Conservation (phyloP, 2,113 vertebrate genomes). For the Sander vitreus region DNA sequence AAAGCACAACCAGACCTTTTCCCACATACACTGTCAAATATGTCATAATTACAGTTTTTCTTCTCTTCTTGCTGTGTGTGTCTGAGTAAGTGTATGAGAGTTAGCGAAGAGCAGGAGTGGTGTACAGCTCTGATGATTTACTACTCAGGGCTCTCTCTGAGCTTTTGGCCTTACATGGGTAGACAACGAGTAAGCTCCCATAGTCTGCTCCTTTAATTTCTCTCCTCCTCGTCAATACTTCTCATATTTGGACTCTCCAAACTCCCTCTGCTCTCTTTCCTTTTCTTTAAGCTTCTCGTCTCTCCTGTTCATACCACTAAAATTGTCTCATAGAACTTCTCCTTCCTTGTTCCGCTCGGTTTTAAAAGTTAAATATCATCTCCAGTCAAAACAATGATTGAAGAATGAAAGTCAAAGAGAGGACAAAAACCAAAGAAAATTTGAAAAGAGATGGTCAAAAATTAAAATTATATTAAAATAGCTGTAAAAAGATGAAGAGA, state of each 20-base stretch:
- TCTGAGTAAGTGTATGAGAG: conserved; percentile 23
- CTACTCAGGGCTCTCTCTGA: conserved; percentile 58
- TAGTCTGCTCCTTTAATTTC: conserved; percentile 57
- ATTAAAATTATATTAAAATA: neutral
- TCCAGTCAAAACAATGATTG: neutral
- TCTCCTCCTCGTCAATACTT: conserved; percentile 50
- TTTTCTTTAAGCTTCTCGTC: conserved; percentile 23
- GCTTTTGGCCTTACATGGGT: conserved; percentile 82
- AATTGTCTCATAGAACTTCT: neutral
- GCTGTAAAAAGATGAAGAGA: neutral
- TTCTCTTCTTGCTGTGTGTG: conserved; percentile 7
- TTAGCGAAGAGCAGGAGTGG: conserved; percentile 48
- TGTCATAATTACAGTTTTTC: neutral
- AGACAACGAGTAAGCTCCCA: conserved; percentile 64
- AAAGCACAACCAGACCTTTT: conserved; percentile 7
- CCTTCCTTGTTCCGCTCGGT: neutral
- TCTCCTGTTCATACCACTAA: neutral
- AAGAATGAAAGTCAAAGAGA: neutral
- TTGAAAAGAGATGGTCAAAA: neutral
- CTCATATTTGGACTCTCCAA: conserved; percentile 48
- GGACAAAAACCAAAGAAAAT: neutral
- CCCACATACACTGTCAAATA: neutral
- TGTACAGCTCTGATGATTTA: conserved; percentile 71
- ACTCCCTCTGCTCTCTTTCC: conserved; percentile 14
- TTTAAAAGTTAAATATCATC: neutral